Base-by-base conservation (phyloP, 1,140 invertebrate genomes). In the Caenorhabditis latens region DNA sequence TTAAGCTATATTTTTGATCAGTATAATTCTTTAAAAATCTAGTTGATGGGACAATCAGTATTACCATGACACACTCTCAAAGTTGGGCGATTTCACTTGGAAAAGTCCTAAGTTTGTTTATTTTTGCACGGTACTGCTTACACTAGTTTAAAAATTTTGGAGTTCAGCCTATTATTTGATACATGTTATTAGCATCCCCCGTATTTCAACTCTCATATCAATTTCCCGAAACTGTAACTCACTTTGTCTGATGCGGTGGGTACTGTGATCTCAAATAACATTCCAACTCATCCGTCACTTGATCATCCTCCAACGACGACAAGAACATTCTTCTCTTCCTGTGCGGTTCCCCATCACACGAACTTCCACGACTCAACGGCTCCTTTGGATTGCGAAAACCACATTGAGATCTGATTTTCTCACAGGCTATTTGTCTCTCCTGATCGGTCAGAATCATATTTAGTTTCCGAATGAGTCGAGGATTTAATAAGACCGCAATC, bases 241-340 rank as follows among this genome's bases (percentile, higher is more conserved):
- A 88, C 87, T 87, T 86, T 32, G 87, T 88, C 32, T 87, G 85
- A 63, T 50, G 46, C 24, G 84, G 32, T 6, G 87, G 67, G 24
- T 83, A 88, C 32, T 86, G 79, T 6, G 83, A 79, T 58, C 87
- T 87, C 57, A 88, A 58, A 75, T 87, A 88, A 53, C 87, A 88
- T 32, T 86, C 87, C 24, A 88, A 75, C 24, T 88, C 87, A 57
- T 88, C 87, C 24, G 89, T 84, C 21, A 65, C 63, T 11, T 87
- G 65, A 84, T 84, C 85, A 71, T 88, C 87, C 24, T 88, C 87
- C 85, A 88, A 63, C 13, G 87, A 88, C 9, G 53, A 53, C 67
- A 88, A 42, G 65, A 88, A 88, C 85, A 86, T 88, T 24, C 87
- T 82, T 83, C 87, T 86, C 83, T 88, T 88, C 79, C 87, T 9